Conservation (phyloP, 2,797 vertebrate species). For the Hafferia zeledoni region DNA sequence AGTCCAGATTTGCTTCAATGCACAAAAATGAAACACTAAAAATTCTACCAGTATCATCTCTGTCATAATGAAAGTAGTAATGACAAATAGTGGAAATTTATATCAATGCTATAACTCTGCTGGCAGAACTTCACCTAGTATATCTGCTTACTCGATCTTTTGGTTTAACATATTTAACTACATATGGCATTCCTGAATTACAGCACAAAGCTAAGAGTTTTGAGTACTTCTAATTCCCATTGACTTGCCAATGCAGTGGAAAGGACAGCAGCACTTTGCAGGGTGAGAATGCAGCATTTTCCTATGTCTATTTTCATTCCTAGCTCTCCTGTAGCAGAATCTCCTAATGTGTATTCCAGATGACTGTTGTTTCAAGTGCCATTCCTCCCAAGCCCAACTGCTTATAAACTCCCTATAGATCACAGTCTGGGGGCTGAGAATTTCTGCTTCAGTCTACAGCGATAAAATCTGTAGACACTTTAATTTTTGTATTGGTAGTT, state of each 20-base stretch:
- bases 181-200: neutral
- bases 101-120: neutral
- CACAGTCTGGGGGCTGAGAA: neutral
- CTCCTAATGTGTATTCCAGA: neutral
- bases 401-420: slow-evolving; percentile 11
- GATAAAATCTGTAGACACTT: neutral
- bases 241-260: neutral
- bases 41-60: neutral
- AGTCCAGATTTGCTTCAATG: slow-evolving; percentile 82
- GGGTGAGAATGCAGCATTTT: neutral
- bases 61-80: neutral
- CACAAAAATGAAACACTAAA: slow-evolving; percentile 18
- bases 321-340: neutral
- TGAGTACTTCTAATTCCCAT: neutral
- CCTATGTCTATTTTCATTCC: neutral
- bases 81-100: neutral
- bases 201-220: neutral
- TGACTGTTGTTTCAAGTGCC: slow-evolving; percentile 27
- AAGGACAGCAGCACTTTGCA: neutral
- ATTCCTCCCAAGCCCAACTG: neutral
- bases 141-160: neutral
- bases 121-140: neutral
- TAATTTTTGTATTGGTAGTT: neutral
- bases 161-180: neutral
- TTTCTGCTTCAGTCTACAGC: slow-evolving; percentile 1